These are phyloP conservation scores for Nineta flava DNA, from an alignment of 2,888 invertebrate genomes.

Conservation along the genomic window DNA sequence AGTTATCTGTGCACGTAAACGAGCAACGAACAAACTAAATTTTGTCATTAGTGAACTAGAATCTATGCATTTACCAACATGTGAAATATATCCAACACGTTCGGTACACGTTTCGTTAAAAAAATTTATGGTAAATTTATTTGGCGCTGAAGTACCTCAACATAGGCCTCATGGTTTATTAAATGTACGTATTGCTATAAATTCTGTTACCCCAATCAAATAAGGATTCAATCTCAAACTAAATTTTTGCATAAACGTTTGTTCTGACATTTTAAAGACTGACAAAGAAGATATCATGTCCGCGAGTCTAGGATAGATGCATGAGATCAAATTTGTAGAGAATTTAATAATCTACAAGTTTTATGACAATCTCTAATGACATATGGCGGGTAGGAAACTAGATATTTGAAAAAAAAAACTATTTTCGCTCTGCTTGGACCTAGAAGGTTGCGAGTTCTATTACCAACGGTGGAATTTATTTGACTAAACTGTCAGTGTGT, in stretches of 20 bases:
- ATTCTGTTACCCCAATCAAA: not conserved
- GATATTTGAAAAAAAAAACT: no score
- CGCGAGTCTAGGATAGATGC: no score
- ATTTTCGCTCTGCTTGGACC: no score
- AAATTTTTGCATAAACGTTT: no score
- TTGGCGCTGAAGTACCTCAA: conserved; percentile 71
- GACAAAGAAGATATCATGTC: not conserved
- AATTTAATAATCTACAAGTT: no score
- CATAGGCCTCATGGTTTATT: conserved; percentile 72
- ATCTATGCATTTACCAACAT: conserved; percentile 68
- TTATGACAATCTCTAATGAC: no score
- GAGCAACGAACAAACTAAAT: conserved; percentile 67
- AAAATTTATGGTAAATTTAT: conserved; percentile 82
- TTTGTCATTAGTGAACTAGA: conserved; percentile 76
- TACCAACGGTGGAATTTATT: no score
- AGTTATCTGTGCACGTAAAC: conserved; percentile 64
- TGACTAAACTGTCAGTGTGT: no score
- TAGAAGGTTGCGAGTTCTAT: no score
- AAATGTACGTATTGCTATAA: conserved; percentile 26
- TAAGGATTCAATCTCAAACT: not conserved
- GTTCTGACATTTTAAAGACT: no score
- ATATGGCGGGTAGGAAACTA: no score
- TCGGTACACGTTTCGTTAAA: conserved; percentile 75
- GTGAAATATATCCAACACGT: conserved; percentile 74
- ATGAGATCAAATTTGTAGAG: no score